A percentile compares a stretch with the other conserved stretches of the same genome.
These are phyloP conservation scores for Vanessa cardui DNA, from an alignment of 2,888 invertebrate genomes.

Conservation along the genomic window DNA sequence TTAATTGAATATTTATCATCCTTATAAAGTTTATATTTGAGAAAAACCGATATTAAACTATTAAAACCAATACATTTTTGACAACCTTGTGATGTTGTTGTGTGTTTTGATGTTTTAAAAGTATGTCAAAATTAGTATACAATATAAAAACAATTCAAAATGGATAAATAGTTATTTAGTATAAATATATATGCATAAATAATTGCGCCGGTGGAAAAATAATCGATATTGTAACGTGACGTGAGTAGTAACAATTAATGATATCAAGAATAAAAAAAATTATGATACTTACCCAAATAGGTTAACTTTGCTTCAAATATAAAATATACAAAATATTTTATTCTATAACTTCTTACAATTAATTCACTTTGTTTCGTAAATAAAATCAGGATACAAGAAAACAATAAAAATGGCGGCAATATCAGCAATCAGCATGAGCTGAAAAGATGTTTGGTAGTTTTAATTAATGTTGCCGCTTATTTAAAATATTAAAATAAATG, in stretches of 20 bases:
- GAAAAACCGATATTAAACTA: too few species aligned
- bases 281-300: slow-evolving; percentile 29
- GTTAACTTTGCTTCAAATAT: slow-evolving; percentile 10
- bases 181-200: not conserved
- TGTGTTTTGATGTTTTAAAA: not conserved
- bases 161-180: not conserved
- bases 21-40: too few species aligned
- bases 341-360: slow-evolving; percentile 11
- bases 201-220: slow-evolving; percentile 35
- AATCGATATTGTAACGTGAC: slow-evolving; percentile 59
- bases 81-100: too few species aligned
- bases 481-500: slow-evolving; percentile 1
- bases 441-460: slow-evolving; percentile 30
- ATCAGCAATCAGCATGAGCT: slow-evolving; percentile 38
- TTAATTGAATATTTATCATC: too few species aligned
- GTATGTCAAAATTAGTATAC: not conserved
- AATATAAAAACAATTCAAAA: not conserved
- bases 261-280: slow-evolving; percentile 25
- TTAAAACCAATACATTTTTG: too few species aligned
- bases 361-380: slow-evolving; percentile 40
- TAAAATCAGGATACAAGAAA: slow-evolving; percentile 44
- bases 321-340: slow-evolving; percentile 18
- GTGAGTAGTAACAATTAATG: slow-evolving; percentile 39
- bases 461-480: slow-evolving; percentile 32
- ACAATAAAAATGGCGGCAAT: slow-evolving; percentile 73